A percentile compares a stretch with the other conserved stretches of the same genome.
These are phyloP conservation scores for Leptestheria dahalacensis DNA, from an alignment of 1,140 invertebrate species.

Conservation along the genomic window DNA sequence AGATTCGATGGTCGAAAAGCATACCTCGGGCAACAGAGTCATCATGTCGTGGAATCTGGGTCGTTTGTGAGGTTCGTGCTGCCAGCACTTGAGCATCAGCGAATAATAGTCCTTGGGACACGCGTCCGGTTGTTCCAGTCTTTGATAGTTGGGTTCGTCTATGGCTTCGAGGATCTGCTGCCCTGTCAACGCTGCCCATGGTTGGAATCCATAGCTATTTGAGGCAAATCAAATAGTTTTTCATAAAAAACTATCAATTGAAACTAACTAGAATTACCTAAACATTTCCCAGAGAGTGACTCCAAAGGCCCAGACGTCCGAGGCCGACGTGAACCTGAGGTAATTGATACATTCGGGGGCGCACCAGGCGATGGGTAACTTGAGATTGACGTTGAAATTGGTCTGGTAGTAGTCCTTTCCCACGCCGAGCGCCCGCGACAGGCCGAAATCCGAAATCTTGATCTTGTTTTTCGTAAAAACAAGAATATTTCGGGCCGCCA, in stretches of 20 bases:
- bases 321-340: conserved; percentile 84
- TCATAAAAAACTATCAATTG: too few relatives aligned
- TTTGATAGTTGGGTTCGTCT: conserved; percentile 75
- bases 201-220: conserved; percentile 83
- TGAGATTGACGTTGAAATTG: conserved; percentile 94
- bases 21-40: conserved; percentile 55
- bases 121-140: conserved; percentile 80
- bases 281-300: conserved; percentile 99
- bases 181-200: conserved; percentile 88
- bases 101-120: conserved; percentile 87
- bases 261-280: too few relatives aligned
- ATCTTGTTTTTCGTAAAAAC: conserved; percentile 92
- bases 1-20: conserved; percentile 13
- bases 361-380: conserved; percentile 96
- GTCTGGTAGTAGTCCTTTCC: conserved; percentile 99
- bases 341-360: conserved; percentile 96
- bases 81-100: conserved; percentile 91
- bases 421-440: conserved; percentile 86
- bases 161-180: conserved; percentile 92
- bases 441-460: conserved; percentile 95
- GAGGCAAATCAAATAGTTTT: neutral
- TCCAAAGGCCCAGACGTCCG: conserved; percentile 94
- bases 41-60: conserved; percentile 82
- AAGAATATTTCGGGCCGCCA: conserved; percentile 87
- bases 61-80: conserved; percentile 71